Evolutionary conservation across 2,113 vertebrate genomes (phyloP), one percentile per base, ranked within the genome.

Genomic region (Dissostichus mawsoni): DNA sequence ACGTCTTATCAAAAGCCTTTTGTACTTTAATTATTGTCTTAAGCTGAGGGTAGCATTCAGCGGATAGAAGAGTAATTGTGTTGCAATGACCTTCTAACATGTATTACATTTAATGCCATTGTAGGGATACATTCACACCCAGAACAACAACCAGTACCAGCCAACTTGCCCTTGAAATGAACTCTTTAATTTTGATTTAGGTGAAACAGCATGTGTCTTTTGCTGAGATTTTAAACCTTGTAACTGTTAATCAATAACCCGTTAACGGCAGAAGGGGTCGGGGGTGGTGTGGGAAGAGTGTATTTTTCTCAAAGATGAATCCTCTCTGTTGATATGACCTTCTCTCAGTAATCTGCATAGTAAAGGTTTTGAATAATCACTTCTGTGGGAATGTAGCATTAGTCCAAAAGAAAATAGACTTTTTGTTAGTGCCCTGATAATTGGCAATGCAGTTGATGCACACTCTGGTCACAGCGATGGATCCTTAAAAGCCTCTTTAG

Each of bases 401-500:
- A 29, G 20, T 44, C 65, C 8, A 12, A 59, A 57, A 57, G 47
- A 67, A 51, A 2, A 11, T 18, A 78, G 58, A 64, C 59, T 69
- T 71, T 63, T 61, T 62, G 52, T 75, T 65, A 16, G 63, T 6
- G 0, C 57, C 72, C 76, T 63, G 16, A 53, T 86, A 83, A 86
- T 72, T 78, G 77, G 56, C 55, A 17, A 36, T 59, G 74, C 74
- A 33, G 55, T 45, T 44, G 66, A 83, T 70, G 82, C 71, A 68
- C 65, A 10, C 73, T 70, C 55, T 81, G 53, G 51, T 65, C 41
- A 65, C 14, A 1, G 50, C 12, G 11, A 66, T 81, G 82, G 76
- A 73, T 78, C 78, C 74, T 82, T 85, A 92, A 91, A 87, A 90
- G 89, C 83, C 63, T 85, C 55, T 82, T 69, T 76, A 77, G 81